A percentile compares a stretch with the other conserved stretches of the same genome.
Evolutionary conservation across 2,888 invertebrate genomes (phyloP).

Genomic region (Tetramorium bicarinatum): DNA sequence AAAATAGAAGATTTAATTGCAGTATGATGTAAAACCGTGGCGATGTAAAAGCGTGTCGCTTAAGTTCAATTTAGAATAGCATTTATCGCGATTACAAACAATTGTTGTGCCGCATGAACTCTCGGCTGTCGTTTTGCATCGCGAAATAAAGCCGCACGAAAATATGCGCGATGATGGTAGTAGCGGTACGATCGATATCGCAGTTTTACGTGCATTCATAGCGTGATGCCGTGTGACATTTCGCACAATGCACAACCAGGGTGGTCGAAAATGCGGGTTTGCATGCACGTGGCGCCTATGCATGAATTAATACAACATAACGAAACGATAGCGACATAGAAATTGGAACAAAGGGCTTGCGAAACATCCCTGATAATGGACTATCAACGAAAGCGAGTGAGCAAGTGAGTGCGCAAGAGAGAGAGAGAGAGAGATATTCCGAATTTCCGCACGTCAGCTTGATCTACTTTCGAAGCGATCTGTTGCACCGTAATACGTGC

Average conservation of each 20-base stretch:
- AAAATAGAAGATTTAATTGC: background rate
- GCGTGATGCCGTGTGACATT: conserved; percentile 28
- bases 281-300: conserved; percentile 32
- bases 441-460: conserved; percentile 19
- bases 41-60: background rate
- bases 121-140: conserved; percentile 12
- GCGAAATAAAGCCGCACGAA: conserved; percentile 20
- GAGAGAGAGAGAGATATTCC: background rate
- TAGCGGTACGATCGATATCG: conserved; percentile 13
- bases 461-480: conserved; percentile 39
- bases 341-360: conserved; percentile 44
- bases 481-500: conserved; percentile 22
- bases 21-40: background rate
- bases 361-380: conserved; percentile 41
- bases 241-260: conserved; percentile 28
- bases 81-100: conserved; percentile 27
- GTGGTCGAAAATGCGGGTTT: conserved; percentile 49
- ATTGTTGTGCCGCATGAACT: conserved; percentile 13
- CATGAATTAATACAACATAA: conserved; percentile 48
- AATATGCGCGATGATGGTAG: background rate
- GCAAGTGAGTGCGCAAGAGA: background rate
- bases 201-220: conserved; percentile 35
- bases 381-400: background rate
- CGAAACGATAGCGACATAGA: conserved; percentile 48
- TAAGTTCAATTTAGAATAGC: conserved; percentile 12